Percentiles rank a stretch among this genome's conserved stretches.
phyloP scores from a whole-genome alignment of 2,888 invertebrate species.

The Lamellibrachia columna region DNA sequence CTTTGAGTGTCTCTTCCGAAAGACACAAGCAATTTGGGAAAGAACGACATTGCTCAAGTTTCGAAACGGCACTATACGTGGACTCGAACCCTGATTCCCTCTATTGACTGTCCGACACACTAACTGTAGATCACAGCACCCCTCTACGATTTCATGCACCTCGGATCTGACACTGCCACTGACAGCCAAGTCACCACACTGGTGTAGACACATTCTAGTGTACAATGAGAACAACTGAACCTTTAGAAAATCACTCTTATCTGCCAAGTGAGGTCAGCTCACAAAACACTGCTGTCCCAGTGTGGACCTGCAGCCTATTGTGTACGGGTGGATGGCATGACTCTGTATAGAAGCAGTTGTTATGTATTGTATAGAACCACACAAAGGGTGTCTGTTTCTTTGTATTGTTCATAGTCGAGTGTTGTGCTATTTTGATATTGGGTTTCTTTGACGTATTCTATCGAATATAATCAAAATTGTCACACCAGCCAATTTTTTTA shows the following conservation, averaged over 20 bases:
- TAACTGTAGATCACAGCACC: no score
- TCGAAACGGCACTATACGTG: no score
- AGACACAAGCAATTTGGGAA: no score
- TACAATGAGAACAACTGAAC: neutral
- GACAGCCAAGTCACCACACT: neutral
- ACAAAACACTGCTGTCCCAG: neutral
- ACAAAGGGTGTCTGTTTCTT: slow-evolving; percentile 12
- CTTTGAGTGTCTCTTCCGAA: no score
- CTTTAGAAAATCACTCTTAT: neutral
- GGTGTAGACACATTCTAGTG: neutral
- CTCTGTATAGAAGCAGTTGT: neutral
- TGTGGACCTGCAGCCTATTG: neutral
- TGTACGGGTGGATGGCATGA: neutral
- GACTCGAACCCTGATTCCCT: no score
- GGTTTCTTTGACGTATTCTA: neutral
- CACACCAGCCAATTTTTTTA: neutral
- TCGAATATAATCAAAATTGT: neutral
- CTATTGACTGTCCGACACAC: no score
- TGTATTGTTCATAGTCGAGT: neutral
- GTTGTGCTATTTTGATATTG: neutral
- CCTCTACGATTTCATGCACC: no score
- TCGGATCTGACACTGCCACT: no score
- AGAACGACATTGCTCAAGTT: no score
- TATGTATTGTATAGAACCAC: neutral
- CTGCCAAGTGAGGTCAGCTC: neutral